Percentiles rank a stretch among this genome's conserved stretches.
These are phyloP conservation scores for Polydrusus tereticollis DNA, from an alignment of 2,888 invertebrate species.

Conservation along the genomic window DNA sequence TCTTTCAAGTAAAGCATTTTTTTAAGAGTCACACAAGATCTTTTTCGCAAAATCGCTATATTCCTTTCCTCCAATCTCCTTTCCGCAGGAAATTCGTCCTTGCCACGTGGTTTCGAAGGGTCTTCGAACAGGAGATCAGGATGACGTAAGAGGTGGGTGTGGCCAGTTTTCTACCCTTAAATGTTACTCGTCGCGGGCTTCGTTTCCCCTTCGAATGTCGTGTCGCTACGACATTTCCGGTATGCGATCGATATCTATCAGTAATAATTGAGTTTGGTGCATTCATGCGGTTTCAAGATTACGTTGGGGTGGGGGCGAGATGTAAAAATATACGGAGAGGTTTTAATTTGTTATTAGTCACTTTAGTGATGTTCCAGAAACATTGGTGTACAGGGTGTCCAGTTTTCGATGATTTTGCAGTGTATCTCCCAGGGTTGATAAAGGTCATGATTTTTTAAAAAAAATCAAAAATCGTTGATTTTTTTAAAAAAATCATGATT, in stretches of 20 bases:
- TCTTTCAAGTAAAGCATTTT: too few relatives aligned
- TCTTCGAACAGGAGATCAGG: constrained; percentile 49
- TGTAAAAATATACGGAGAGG: too few relatives aligned
- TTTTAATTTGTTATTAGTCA: too few relatives aligned
- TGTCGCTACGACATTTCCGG: constrained; percentile 33
- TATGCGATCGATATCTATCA: constrained; percentile 10
- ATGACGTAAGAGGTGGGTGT: constrained; percentile 47
- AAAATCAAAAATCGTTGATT: too few relatives aligned
- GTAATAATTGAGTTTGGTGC: constrained; percentile 25
- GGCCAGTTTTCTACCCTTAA: constrained; percentile 43
- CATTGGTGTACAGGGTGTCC: too few relatives aligned
- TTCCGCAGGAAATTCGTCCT: constrained; percentile 31
- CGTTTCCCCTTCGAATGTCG: constrained; percentile 37
- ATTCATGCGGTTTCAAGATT: not conserved
- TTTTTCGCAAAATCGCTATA: too few relatives aligned
- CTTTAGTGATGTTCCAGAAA: too few relatives aligned
- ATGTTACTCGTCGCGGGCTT: constrained; percentile 42
- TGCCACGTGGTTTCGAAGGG: constrained; percentile 48
- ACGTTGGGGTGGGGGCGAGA: not conserved
- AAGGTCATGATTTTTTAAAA: too few relatives aligned
- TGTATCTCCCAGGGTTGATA: too few relatives aligned
- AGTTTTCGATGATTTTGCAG: too few relatives aligned
- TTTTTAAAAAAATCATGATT: too few relatives aligned
- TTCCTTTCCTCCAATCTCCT: not conserved
- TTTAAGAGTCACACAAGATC: too few relatives aligned